Conservation (phyloP, 1,140 invertebrate genomes). For the Penaeus indicus region DNA sequence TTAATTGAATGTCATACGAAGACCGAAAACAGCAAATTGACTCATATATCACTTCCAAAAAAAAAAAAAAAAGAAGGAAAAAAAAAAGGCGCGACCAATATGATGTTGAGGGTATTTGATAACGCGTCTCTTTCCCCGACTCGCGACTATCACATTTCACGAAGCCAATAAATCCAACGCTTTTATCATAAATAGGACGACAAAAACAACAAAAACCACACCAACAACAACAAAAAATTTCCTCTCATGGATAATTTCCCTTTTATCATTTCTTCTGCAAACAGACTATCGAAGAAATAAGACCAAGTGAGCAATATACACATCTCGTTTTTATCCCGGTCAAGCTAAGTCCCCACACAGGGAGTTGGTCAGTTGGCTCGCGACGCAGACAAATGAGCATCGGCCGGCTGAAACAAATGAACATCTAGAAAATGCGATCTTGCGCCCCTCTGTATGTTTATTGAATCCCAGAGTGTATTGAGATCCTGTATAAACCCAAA, state of each 20-base stretch:
- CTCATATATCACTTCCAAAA: neutral
- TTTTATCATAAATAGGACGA: too few relatives aligned
- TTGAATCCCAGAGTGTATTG: constrained; percentile 61
- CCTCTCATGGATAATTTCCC: too few relatives aligned
- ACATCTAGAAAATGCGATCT: constrained; percentile 63
- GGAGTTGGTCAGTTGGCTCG: constrained; percentile 62
- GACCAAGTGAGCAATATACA: constrained; percentile 33
- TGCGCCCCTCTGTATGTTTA: constrained; percentile 62
- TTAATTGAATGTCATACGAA: constrained; percentile 60
- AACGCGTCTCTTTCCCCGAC: too few relatives aligned
- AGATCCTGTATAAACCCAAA: constrained; percentile 34
- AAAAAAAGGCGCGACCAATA: neutral
- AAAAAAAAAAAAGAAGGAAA: neutral
- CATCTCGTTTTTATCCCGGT: constrained; percentile 37
- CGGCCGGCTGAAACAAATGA: constrained; percentile 62
- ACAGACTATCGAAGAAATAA: neutral
- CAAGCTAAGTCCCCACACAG: constrained; percentile 44
- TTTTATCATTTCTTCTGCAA: too few relatives aligned
- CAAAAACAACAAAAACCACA: too few relatives aligned
- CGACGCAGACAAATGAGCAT: constrained; percentile 63
- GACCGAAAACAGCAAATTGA: constrained; percentile 48
- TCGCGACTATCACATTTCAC: too few relatives aligned
- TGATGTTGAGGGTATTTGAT: too few relatives aligned
- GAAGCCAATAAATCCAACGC: too few relatives aligned
- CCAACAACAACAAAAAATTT: too few relatives aligned